Conservation (phyloP, 2,113 vertebrate species). For the Leptobrachium ailaonicum region DNA sequence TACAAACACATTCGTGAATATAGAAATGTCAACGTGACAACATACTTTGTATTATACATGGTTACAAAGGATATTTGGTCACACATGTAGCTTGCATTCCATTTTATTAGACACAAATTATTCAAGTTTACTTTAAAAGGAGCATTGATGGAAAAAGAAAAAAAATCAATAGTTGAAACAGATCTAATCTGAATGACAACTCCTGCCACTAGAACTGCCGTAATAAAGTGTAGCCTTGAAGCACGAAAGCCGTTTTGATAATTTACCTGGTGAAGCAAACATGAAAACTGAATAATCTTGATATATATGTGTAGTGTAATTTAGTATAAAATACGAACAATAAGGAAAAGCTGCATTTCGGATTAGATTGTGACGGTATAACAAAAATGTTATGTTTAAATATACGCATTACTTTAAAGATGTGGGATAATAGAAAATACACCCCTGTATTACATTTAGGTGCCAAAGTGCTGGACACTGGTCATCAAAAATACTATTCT, state of each 20-base stretch:
- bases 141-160: conserved; percentile 35
- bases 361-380: not conserved
- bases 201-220: conserved; percentile 52
- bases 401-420: too few species aligned
- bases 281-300: conserved; percentile 30
- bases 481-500: too few species aligned
- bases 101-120: conserved; percentile 65
- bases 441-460: too few species aligned
- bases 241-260: conserved; percentile 50
- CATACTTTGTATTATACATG: too few species aligned
- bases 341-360: conserved; percentile 21
- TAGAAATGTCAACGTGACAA: too few species aligned
- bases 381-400: not conserved
- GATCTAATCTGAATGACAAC: conserved; percentile 52
- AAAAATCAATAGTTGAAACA: not conserved
- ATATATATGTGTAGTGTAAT: conserved; percentile 52
- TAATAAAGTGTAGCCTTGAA: conserved; percentile 48
- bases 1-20: too few species aligned
- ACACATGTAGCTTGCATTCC: conserved; percentile 40
- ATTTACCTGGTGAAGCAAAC: conserved; percentile 63
- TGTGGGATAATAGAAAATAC: too few species aligned
- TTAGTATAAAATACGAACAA: conserved; percentile 30
- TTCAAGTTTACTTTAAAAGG: conserved; percentile 59
- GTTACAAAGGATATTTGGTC: not conserved
- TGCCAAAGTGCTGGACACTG: too few species aligned